Evolutionary conservation across 2,113 vertebrate genomes (phyloP).

Genomic region (Tilapia sparmanii): DNA sequence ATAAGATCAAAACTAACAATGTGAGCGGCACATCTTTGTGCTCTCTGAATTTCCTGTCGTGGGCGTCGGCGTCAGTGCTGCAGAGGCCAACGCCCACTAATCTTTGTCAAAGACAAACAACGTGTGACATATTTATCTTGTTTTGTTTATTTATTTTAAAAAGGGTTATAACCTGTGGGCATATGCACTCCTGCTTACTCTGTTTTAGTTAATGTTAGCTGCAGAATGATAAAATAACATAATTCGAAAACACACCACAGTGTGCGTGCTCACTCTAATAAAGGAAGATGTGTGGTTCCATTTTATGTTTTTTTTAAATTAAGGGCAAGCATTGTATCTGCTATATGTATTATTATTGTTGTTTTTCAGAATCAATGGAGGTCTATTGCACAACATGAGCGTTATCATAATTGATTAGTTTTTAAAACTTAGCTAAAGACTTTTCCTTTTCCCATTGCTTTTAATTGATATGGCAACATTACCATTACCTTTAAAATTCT

Average conservation of each 20-base stretch:
- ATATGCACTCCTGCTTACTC: background rate
- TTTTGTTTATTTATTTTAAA: background rate
- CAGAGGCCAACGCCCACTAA: background rate
- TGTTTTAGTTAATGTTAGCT: background rate
- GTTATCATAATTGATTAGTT: background rate
- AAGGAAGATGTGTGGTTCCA: background rate
- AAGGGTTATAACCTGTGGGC: background rate
- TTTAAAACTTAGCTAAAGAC: background rate
- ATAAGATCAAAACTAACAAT: background rate
- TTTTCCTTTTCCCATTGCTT: background rate
- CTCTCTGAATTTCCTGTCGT: background rate
- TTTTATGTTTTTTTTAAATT: fast-evolving
- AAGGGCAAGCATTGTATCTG: background rate
- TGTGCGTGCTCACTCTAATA: background rate
- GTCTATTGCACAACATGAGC: background rate
- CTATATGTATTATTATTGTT: background rate
- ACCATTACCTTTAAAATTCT: background rate
- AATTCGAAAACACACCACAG: background rate
- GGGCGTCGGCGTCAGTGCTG: background rate
- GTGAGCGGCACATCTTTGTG: background rate
- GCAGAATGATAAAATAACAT: background rate
- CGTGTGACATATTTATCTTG: background rate
- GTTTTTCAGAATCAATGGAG: background rate
- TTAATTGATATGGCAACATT: background rate
- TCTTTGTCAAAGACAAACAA: background rate